These are phyloP conservation scores for Bovichtus variegatus DNA, from an alignment of 2,797 vertebrate species.

Conservation along the genomic window DNA sequence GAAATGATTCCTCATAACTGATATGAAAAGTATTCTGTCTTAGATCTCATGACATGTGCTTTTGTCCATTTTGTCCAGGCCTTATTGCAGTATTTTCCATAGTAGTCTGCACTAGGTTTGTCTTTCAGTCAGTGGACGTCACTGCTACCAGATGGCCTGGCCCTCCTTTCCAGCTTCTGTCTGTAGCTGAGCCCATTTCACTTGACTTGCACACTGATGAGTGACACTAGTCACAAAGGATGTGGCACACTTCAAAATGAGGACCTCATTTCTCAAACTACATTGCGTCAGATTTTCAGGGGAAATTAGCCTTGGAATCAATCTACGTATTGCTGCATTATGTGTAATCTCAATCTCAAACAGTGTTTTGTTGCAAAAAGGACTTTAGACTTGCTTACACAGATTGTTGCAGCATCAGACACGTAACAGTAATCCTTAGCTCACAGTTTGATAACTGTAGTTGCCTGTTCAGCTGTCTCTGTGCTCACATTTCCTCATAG, in stretches of 20 bases:
- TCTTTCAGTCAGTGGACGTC: background rate
- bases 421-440: background rate
- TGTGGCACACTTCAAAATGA: conserved; percentile 76
- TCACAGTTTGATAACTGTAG: background rate
- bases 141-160: conserved; percentile 20
- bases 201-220: conserved; percentile 43
- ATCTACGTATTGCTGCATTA: background rate
- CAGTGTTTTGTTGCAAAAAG: background rate
- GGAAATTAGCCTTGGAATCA: background rate
- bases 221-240: conserved; percentile 72
- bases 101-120: conserved; percentile 1
- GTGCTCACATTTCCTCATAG: background rate
- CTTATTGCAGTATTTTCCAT: background rate
- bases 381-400: background rate
- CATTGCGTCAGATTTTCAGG: conserved; percentile 43
- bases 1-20: background rate
- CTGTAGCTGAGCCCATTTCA: conserved; percentile 40
- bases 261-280: conserved; percentile 68
- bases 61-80: background rate
- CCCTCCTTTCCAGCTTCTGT: conserved; percentile 5
- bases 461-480: background rate
- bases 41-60: background rate
- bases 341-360: conserved; percentile 1
- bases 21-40: background rate
- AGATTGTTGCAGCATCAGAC: background rate